Percentiles rank a stretch among this genome's conserved stretches.
These are phyloP conservation scores for Clarias macrocephalus DNA, from an alignment of 2,113 vertebrate species.

Conservation along the genomic window DNA sequence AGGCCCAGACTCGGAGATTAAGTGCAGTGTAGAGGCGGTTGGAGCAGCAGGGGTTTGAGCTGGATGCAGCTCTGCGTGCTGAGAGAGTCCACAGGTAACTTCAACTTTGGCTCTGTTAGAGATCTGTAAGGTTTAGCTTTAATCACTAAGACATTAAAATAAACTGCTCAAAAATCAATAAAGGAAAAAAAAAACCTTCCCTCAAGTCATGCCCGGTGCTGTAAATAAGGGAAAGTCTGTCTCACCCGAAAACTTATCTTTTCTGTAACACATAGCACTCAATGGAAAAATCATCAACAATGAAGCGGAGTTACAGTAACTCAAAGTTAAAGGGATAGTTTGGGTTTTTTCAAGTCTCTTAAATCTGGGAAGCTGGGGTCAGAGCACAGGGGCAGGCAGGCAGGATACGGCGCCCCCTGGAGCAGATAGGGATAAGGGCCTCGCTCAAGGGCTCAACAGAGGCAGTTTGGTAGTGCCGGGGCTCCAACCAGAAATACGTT, in stretches of 20 bases:
- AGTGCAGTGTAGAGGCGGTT: neutral
- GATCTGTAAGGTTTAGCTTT: neutral
- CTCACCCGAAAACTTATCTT: neutral
- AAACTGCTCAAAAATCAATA: neutral
- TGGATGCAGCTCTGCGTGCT: neutral
- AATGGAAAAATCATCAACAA: neutral
- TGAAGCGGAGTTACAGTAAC: neutral
- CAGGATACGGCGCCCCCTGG: too few relatives aligned
- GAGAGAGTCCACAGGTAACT: neutral
- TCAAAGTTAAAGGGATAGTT: too few relatives aligned
- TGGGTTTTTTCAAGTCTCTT: too few relatives aligned
- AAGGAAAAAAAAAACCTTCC: neutral
- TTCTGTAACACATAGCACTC: neutral
- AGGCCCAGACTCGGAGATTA: neutral
- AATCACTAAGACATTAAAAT: neutral
- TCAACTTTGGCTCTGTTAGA: neutral
- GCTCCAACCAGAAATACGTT: too few relatives aligned
- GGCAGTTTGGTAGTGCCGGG: too few relatives aligned
- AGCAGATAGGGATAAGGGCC: too few relatives aligned
- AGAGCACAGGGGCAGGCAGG: too few relatives aligned
- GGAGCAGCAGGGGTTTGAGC: slow-evolving; percentile 4
- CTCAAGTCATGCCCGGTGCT: neutral
- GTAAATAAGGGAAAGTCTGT: neutral
- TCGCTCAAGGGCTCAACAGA: too few relatives aligned
- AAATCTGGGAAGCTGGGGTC: too few relatives aligned